Percentiles rank a stretch among this genome's conserved stretches.
phyloP scores from a whole-genome alignment of 2,888 invertebrate genomes.

The Lasioglossum pauxillum region DNA sequence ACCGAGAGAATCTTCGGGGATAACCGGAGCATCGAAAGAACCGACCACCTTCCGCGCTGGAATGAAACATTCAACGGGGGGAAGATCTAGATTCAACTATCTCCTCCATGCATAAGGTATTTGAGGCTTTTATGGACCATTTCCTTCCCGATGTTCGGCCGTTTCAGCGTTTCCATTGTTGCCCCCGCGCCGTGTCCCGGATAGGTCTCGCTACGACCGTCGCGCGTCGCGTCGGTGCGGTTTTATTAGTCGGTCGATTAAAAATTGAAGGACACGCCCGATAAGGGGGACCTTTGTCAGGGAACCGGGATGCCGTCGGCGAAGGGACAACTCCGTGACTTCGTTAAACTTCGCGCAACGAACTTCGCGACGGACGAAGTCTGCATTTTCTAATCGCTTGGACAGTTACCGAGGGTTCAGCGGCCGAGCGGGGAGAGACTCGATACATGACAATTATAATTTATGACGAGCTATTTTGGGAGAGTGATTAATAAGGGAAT shows the following conservation, averaged over 20 bases:
- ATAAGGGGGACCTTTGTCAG: not conserved
- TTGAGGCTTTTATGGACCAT: conserved; percentile 14
- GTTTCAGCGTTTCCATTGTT: not conserved
- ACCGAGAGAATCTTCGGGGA: conserved; percentile 11
- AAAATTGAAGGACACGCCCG: not conserved
- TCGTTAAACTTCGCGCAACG: not conserved
- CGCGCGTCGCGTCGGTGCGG: not conserved
- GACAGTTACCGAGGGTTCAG: not conserved
- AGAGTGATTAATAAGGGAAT: not conserved
- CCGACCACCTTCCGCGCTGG: conserved; percentile 13
- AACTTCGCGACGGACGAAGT: not conserved
- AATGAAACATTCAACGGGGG: conserved; percentile 8
- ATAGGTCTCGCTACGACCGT: no score
- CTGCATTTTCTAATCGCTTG: not conserved
- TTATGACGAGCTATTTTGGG: not conserved
- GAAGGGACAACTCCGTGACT: not conserved
- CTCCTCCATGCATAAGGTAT: conserved; percentile 7
- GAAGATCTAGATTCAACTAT: conserved; percentile 10
- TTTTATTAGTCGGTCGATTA: conserved; percentile 20
- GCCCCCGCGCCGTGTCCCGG: not conserved
- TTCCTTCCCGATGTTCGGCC: conserved; percentile 12
- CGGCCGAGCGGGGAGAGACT: not conserved
- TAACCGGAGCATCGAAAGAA: conserved; percentile 12
- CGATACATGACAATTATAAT: not conserved
- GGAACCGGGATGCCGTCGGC: not conserved